Base-by-base conservation (phyloP, 2,888 invertebrate species). In the Hydraecia micacea region DNA sequence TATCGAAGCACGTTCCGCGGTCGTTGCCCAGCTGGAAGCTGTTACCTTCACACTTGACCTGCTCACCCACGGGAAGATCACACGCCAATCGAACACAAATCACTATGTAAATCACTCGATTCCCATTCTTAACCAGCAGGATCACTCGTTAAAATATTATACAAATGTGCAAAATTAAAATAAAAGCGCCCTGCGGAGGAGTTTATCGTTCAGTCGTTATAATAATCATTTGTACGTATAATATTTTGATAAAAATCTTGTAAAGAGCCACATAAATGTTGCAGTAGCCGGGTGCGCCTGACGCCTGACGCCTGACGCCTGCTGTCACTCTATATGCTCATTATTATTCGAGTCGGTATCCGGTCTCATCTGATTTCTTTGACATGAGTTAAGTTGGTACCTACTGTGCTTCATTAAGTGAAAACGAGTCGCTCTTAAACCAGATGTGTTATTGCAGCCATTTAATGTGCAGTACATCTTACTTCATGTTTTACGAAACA, bases 101-200 rank as follows among this genome's bases (percentile, higher is more conserved):
- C 65, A 70, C 11, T 80, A 87, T 87, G 80, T 60, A 72, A 84
- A 84, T 84, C 46, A 78, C n/a, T 65, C 87, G 46, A 87, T 84
- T 84, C 70, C 75, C 36, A 87, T 84, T 73, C 84, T 21, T 13
- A 69, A 68, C 28, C 85, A 80, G 70, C 68, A 74, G 75, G 77
- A 77, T 55, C 70, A 62, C 70, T 86, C 86, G 71, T 86, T 86
- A 85, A 87, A 75, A 87, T 81, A 70, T 85, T 69, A 86, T 79
- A 86, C 75, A 81, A 85, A 86, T 86, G 75, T 75, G 86, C 82
- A 76, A 79, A 80, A 80, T 81, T 75, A 85, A 85, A 83, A 85
- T 82, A 81, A 79, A 79, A 85, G 76, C 78, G n/a, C 86, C 89
- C 89, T 81, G 89, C 75, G 42, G 89, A 71, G 88, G 76, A 55